phyloP scores from a whole-genome alignment of 2,113 vertebrate species.

The Propithecus coquereli region DNA sequence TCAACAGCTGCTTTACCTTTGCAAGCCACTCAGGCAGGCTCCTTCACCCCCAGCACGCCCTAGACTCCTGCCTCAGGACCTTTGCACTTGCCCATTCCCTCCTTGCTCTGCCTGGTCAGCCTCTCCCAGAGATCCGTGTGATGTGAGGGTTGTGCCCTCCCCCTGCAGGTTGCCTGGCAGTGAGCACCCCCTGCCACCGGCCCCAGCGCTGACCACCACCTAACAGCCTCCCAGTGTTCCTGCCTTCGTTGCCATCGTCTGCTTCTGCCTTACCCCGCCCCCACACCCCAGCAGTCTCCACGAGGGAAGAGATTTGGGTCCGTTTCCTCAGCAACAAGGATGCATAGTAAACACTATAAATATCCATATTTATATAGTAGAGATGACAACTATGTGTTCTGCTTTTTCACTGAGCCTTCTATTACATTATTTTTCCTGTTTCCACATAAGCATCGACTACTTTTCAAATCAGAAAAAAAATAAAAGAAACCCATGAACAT shows the following conservation, averaged over 20 bases:
- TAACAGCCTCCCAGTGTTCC: background rate
- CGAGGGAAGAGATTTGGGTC: too few relatives aligned
- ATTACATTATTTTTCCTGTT: background rate
- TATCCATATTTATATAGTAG: background rate
- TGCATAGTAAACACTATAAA: fast-evolving
- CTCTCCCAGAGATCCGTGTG: too few relatives aligned
- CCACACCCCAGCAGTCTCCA: fast-evolving
- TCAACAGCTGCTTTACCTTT: background rate
- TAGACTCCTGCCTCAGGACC: background rate
- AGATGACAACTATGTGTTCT: background rate
- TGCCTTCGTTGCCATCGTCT: fast-evolving
- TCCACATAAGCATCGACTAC: background rate
- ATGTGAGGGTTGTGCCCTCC: too few relatives aligned
- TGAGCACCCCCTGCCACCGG: fast-evolving
- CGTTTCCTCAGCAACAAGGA: background rate
- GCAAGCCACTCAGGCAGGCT: too few relatives aligned
- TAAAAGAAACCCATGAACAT: background rate
- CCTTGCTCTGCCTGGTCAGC: background rate
- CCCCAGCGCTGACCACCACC: too few relatives aligned
- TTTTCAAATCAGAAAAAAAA: background rate
- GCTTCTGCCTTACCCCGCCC: fast-evolving
- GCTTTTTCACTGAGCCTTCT: background rate
- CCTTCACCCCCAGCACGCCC: background rate
- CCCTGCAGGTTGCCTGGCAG: background rate
- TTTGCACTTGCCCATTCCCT: background rate